Evolutionary conservation across 2,113 vertebrate genomes (phyloP).

Genomic region (Cichladusa arquata): DNA sequence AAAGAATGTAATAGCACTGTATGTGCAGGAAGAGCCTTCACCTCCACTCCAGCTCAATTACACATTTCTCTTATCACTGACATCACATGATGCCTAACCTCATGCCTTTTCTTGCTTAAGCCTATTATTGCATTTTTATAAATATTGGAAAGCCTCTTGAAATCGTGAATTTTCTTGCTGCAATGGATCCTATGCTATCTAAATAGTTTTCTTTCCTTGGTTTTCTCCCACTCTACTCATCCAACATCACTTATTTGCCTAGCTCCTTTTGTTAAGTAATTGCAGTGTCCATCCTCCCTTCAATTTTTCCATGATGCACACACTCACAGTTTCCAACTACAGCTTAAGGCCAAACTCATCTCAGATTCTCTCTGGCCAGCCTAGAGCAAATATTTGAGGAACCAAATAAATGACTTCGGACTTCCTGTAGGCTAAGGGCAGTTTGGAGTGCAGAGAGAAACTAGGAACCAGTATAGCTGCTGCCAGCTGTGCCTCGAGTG

Average conservation of each 20-base stretch:
- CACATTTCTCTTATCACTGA: constrained; percentile 23
- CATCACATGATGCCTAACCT: neutral
- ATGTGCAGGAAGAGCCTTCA: neutral
- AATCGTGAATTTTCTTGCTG: neutral
- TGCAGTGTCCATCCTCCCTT: neutral
- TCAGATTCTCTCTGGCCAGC: neutral
- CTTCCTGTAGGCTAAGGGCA: neutral
- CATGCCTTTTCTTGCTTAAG: constrained; percentile 17
- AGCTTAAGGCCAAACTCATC: neutral
- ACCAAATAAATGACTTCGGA: neutral
- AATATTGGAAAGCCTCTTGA: constrained; percentile 37
- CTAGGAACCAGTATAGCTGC: neutral
- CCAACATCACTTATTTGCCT: neutral
- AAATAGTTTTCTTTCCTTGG: neutral
- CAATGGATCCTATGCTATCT: neutral
- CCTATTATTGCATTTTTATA: constrained; percentile 32
- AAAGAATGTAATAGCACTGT: constrained; percentile 47
- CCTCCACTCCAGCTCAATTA: constrained; percentile 35
- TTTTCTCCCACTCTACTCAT: neutral
- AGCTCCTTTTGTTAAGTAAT: neutral
- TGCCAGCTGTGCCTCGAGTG: neutral
- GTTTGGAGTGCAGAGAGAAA: neutral
- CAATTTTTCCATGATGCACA: neutral
- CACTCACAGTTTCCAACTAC: neutral
- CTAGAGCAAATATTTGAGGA: neutral